Percentiles rank a stretch among this genome's conserved stretches.
phyloP scores from a whole-genome alignment of 2,888 invertebrate species.

The Mimumesa dahlbomi region DNA sequence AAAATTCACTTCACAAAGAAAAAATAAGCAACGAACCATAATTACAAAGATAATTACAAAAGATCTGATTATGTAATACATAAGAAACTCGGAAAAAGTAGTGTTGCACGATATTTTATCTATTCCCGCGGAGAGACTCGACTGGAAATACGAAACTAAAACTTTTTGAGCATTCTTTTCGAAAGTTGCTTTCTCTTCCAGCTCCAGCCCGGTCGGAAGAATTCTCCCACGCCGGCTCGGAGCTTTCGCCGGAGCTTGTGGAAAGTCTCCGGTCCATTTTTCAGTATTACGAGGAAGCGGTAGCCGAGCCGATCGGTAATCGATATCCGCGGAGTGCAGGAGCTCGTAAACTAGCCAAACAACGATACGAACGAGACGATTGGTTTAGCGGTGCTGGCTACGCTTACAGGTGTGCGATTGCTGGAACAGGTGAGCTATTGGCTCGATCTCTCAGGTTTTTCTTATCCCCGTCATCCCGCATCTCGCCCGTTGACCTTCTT shows the following conservation, averaged over 20 bases:
- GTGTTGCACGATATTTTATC: background rate
- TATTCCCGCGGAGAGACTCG: too few species aligned
- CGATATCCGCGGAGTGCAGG: constrained; percentile 52
- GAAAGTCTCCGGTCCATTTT: constrained; percentile 57
- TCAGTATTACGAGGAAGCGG: constrained; percentile 60
- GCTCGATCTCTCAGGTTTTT: constrained; percentile 39
- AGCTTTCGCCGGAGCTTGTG: constrained; percentile 37
- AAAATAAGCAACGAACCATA: too few species aligned
- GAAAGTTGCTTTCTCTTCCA: constrained; percentile 21
- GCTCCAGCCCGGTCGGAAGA: constrained; percentile 23
- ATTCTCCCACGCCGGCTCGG: constrained; percentile 33
- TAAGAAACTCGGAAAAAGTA: background rate
- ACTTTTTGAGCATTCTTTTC: constrained; percentile 3
- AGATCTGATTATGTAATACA: too few species aligned
- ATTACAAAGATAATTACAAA: background rate
- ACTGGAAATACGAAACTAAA: constrained; percentile 9
- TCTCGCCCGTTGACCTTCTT: constrained; percentile 37
- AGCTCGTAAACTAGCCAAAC: constrained; percentile 63
- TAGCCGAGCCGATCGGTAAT: constrained; percentile 56
- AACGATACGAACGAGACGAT: constrained; percentile 59
- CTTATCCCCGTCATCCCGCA: constrained; percentile 24
- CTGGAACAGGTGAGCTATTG: constrained; percentile 59
- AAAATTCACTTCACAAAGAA: too few species aligned
- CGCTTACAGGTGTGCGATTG: constrained; percentile 57
- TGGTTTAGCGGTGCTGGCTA: constrained; percentile 49